A percentile compares a stretch with the other conserved stretches of the same genome.
phyloP scores from a whole-genome alignment of 2,888 invertebrate genomes.

The Chrysolina americana region DNA sequence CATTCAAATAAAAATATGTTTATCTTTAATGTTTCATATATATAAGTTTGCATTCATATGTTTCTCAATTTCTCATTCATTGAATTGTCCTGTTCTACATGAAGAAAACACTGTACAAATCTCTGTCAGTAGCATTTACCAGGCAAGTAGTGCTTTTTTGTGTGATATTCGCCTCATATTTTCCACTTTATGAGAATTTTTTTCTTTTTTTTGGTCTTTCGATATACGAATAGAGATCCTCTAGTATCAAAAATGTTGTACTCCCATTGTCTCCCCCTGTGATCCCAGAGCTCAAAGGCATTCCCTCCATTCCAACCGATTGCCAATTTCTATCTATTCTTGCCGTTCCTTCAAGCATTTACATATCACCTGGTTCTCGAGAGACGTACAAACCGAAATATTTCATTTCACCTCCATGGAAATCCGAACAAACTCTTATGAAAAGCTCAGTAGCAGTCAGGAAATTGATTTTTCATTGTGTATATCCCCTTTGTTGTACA shows the following conservation, averaged over 20 bases:
- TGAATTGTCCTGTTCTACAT: no score
- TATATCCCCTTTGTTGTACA: constrained; percentile 48
- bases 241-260: neutral
- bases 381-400: constrained; percentile 25
- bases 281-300: constrained; percentile 1
- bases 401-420: constrained; percentile 14
- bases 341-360: constrained; percentile 11
- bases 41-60: no score
- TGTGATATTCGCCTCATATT: no score
- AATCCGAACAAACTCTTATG: constrained; percentile 25
- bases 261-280: neutral
- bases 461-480: constrained; percentile 52
- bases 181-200: no score
- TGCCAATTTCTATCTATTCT: constrained; percentile 16
- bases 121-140: no score
- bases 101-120: no score
- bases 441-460: constrained; percentile 31
- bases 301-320: constrained; percentile 5
- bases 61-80: no score
- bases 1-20: no score
- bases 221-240: neutral
- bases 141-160: no score
- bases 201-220: neutral
- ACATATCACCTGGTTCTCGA: constrained; percentile 19
- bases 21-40: no score